phyloP scores from a whole-genome alignment of 1,140 invertebrate genomes.

The Drosophila mojavensis region DNA sequence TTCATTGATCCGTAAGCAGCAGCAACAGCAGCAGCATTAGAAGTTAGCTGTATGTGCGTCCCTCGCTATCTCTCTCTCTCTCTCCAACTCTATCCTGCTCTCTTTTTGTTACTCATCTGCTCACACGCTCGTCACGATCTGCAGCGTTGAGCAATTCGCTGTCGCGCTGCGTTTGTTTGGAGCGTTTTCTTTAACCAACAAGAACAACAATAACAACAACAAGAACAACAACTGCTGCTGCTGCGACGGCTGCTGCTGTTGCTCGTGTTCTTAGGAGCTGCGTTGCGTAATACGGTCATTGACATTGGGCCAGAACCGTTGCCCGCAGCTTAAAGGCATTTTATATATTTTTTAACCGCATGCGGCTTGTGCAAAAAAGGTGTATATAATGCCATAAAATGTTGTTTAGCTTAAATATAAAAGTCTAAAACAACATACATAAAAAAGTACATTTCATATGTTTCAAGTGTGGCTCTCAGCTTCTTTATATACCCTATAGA shows the following conservation, averaged over 20 bases:
- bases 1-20: slow-evolving; percentile 25
- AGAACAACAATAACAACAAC: neutral
- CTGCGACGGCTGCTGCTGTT: slow-evolving; percentile 7
- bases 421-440: slow-evolving; percentile 21
- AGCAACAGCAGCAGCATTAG: slow-evolving; percentile 7
- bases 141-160: slow-evolving; percentile 63
- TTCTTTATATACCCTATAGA: neutral
- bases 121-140: slow-evolving; percentile 62
- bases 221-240: too few species aligned
- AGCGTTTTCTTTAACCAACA: slow-evolving; percentile 45
- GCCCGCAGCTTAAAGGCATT: slow-evolving; percentile 45
- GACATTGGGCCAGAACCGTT: slow-evolving; percentile 56
- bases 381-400: slow-evolving; percentile 3
- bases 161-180: slow-evolving; percentile 59
- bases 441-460: slow-evolving; percentile 45
- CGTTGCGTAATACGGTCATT: slow-evolving; percentile 83
- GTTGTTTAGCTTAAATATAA: slow-evolving; percentile 22
- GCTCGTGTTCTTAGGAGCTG: slow-evolving; percentile 43
- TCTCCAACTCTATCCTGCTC: neutral
- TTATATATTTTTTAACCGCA: slow-evolving; percentile 20
- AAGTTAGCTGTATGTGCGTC: slow-evolving; percentile 6
- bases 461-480: slow-evolving; percentile 28
- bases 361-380: slow-evolving; percentile 30
- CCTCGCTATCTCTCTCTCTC: neutral
- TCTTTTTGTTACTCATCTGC: slow-evolving; percentile 5